phyloP scores from a whole-genome alignment of 2,797 vertebrate species.

The Rousettus madagascariensis region DNA sequence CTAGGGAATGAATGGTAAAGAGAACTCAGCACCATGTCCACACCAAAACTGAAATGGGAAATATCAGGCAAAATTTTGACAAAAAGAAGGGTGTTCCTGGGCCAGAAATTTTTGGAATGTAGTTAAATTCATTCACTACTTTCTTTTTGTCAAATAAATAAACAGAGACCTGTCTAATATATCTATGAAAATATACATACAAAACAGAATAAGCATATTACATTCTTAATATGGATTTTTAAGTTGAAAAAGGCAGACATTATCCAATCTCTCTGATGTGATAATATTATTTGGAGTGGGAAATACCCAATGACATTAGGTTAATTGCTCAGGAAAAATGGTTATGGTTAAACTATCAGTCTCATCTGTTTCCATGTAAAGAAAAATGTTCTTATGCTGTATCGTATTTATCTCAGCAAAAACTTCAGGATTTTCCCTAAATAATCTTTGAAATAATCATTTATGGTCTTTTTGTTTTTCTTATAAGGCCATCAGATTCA shows the following conservation, averaged over 20 bases:
- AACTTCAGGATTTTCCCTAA: neutral
- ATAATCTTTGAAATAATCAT: neutral
- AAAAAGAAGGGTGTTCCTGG: neutral
- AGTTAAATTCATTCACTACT: neutral
- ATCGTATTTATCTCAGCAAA: neutral
- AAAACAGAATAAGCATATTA: neutral
- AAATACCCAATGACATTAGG: neutral
- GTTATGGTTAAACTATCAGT: neutral
- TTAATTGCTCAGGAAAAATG: neutral
- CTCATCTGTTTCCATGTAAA: neutral
- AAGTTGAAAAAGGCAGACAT: neutral
- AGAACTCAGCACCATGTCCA: neutral
- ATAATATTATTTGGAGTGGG: neutral
- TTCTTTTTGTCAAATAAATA: neutral
- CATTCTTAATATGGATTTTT: neutral
- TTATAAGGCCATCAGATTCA: neutral
- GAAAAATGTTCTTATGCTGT: neutral
- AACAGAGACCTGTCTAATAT: neutral
- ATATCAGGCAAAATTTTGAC: neutral
- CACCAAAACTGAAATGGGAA: neutral
- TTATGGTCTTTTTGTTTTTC: neutral
- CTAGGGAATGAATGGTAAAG: neutral
- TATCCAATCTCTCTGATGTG: neutral
- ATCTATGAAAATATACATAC: neutral
- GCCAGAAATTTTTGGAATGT: neutral